Base-by-base conservation (phyloP, 2,113 vertebrate species). In the Tenrec ecaudatus region DNA sequence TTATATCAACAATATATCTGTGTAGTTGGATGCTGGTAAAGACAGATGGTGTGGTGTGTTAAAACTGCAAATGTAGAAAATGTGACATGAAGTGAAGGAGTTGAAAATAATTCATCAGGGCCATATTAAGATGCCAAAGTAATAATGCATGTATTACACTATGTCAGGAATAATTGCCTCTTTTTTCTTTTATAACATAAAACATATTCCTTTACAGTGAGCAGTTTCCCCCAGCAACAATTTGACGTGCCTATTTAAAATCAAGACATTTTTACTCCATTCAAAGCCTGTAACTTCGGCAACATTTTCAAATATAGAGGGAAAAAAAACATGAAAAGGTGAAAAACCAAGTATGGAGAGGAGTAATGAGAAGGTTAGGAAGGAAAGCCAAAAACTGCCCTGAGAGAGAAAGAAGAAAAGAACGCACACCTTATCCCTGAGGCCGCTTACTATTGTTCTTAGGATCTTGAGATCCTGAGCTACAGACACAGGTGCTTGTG, bases 41-140 rank as follows among this genome's bases (percentile, higher is more conserved):
- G 92, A 95, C 84, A 97, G 95, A 96, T 96, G 88, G 95, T 75
- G 38, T 40, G 31, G 4, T 23, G 16, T 96, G 9, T 96, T 96
- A 96, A 96, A 98, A 94, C 38, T 94, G 93, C 20, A 14, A 31
- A 81, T 85, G 66, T 82, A 96, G 96, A 96, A 95, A 78, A 94
- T 90, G 38, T 29, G 53, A 96, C 90, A 94, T 86, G 19, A 22
- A 95, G 16, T 57, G 43, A 79, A 95, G 53, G 80, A 95, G 17
- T 38, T 92, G 38, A 95, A 97, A 97, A 71, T 2, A 95, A 95
- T 96, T 94, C 2, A 94, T 96, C 89, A 97, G 80, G 82, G 76
- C 25, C 60, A 90, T 82, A 97, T 93, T 29, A 95, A 96, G 95
- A 95, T 92, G 66, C 36, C 85, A 92, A 93, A 64, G 31, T 93